Evolutionary conservation across 2,888 invertebrate genomes (phyloP).

Genomic region (Ectemnius continuus): DNA sequence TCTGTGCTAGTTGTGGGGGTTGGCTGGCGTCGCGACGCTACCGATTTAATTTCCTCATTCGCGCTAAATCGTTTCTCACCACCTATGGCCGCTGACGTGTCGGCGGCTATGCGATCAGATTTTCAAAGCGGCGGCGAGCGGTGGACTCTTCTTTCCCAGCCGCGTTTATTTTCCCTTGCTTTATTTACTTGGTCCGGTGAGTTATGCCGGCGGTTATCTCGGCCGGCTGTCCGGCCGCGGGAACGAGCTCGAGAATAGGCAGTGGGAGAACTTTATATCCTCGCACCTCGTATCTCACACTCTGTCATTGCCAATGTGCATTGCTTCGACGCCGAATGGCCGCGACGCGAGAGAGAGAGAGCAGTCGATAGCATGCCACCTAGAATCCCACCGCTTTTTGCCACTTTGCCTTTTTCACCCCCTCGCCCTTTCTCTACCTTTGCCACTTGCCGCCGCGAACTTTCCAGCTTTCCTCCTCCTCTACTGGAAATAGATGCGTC

Average conservation of each 20-base stretch:
- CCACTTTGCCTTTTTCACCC: no score
- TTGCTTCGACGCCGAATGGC: slow-evolving; percentile 28
- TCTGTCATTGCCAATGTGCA: slow-evolving; percentile 38
- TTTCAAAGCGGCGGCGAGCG: neutral
- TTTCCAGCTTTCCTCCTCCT: no score
- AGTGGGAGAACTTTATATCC: slow-evolving; percentile 34
- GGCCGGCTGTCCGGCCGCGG: slow-evolving; percentile 19
- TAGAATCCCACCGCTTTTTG: no score
- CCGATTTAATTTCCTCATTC: slow-evolving; percentile 30
- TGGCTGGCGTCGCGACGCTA: no score
- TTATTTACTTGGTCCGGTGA: slow-evolving; percentile 47
- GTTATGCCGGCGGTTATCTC: slow-evolving; percentile 48
- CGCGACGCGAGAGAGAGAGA: no score
- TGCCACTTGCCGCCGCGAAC: no score
- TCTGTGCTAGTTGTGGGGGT: no score
- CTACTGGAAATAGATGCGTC: no score
- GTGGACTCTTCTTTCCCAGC: slow-evolving; percentile 19
- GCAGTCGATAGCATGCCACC: no score
- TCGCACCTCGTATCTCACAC: slow-evolving; percentile 40
- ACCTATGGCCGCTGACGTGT: no score
- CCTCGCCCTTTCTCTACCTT: no score
- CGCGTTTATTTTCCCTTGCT: slow-evolving; percentile 25
- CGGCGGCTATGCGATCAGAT: slow-evolving; percentile 26
- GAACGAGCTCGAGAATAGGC: no score
- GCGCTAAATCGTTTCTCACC: slow-evolving; percentile 18